Evolutionary conservation across 1,140 invertebrate species (phyloP).

Genomic region (Pomacea maculata): DNA sequence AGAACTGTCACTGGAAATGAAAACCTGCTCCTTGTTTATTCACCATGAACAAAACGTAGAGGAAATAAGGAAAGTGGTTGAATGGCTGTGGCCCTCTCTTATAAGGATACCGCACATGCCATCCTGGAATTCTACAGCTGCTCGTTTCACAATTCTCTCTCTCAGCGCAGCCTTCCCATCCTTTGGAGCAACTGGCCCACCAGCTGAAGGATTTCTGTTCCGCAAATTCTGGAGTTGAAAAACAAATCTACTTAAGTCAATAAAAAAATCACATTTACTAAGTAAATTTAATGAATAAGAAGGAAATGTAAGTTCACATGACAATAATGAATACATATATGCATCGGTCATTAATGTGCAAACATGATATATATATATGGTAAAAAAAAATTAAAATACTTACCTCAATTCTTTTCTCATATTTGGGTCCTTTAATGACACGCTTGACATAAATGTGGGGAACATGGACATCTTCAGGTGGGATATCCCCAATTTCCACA

Average conservation of each 20-base stretch:
- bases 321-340: not conserved
- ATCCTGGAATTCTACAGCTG: conserved; percentile 94
- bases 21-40: no score
- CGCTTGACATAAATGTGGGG: conserved; percentile 93
- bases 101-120: conserved; percentile 90
- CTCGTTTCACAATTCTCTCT: conserved; percentile 89
- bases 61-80: no score
- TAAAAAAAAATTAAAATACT: not conserved
- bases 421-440: conserved; percentile 82
- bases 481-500: conserved; percentile 82
- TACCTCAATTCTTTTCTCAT: conserved; percentile 90
- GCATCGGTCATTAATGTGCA: not conserved
- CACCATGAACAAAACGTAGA: no score
- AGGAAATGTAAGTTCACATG: not conserved
- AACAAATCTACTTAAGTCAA: not conserved
- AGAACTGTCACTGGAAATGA: no score
- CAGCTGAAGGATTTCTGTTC: conserved; percentile 23
- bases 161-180: conserved; percentile 70
- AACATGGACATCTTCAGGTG: conserved; percentile 88
- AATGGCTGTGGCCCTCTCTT: no score
- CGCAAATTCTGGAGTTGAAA: conserved; percentile 34
- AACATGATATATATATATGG: not conserved
- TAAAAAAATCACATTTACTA: not conserved
- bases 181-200: conserved; percentile 10
- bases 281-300: not conserved